These are phyloP conservation scores for Ectropis grisescens DNA, from an alignment of 1,140 invertebrate genomes.

Conservation along the genomic window DNA sequence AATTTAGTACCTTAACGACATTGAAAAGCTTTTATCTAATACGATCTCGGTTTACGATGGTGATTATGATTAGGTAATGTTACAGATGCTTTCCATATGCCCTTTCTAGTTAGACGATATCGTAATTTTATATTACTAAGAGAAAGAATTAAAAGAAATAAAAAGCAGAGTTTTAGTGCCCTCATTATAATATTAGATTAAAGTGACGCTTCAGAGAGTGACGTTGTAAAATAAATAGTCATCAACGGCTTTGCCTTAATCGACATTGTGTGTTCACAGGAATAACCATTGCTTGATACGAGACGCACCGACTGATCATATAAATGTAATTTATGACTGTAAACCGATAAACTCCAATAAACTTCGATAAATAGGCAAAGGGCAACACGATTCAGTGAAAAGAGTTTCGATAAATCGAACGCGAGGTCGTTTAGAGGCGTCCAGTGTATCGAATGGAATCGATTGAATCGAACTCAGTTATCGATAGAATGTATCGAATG, in stretches of 20 bases:
- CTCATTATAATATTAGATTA: too few species aligned
- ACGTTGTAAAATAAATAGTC: conserved; percentile 10
- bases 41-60: too few species aligned
- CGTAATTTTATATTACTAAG: too few species aligned
- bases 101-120: too few species aligned
- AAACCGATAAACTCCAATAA: conserved; percentile 39
- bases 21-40: too few species aligned
- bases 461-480: conserved; percentile 30
- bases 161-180: not conserved
- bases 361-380: conserved; percentile 31
- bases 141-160: not conserved
- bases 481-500: conserved; percentile 44
- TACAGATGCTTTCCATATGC: too few species aligned
- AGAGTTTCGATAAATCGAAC: conserved; percentile 26
- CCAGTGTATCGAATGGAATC: conserved; percentile 27
- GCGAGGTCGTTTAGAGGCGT: conserved; percentile 20
- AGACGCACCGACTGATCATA: conserved; percentile 13
- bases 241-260: conserved; percentile 8
- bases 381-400: conserved; percentile 17
- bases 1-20: too few species aligned
- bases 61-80: too few species aligned
- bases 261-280: conserved; percentile 15
- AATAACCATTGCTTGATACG: conserved; percentile 10
- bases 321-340: conserved; percentile 20
- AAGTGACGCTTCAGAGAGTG: conserved; percentile 4